These are phyloP conservation scores for Pseudeuparius sepicola DNA, from an alignment of 2,888 invertebrate species.

Conservation along the genomic window DNA sequence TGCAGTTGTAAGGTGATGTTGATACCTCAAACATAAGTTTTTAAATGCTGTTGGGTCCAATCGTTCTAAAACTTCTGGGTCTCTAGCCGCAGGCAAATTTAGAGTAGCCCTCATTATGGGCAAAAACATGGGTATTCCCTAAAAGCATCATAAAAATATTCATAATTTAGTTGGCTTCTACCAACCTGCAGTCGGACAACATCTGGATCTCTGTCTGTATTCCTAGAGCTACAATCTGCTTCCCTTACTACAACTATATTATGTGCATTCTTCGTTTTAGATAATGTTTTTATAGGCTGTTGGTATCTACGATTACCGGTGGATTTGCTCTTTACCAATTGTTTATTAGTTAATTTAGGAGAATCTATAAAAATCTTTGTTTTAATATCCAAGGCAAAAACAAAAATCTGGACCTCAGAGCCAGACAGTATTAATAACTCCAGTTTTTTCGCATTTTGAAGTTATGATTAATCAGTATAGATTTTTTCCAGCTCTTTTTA, in stretches of 20 bases:
- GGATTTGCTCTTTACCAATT: conserved; percentile 33
- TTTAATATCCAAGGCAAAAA: too few species aligned
- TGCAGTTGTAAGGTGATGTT: conserved; percentile 73
- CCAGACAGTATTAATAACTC: too few species aligned
- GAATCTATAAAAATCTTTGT: conserved; percentile 53
- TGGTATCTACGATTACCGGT: conserved; percentile 25
- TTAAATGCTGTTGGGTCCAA: conserved; percentile 54
- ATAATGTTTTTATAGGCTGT: conserved; percentile 39
- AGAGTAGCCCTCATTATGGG: conserved; percentile 87
- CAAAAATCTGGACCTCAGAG: too few species aligned
- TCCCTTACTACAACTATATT: conserved; percentile 78
- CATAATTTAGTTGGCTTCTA: too few species aligned
- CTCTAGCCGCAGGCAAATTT: conserved; percentile 73
- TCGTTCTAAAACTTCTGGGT: conserved; percentile 79
- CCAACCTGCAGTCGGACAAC: conserved; percentile 57
- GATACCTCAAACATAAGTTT: conserved; percentile 68
- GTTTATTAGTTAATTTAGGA: conserved; percentile 64
- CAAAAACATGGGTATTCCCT: conserved; percentile 81
- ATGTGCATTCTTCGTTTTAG: conserved; percentile 46
- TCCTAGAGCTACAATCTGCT: conserved; percentile 46
- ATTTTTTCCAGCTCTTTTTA: too few species aligned
- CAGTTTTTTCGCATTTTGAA: too few species aligned
- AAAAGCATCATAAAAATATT: too few species aligned
- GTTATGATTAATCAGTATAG: too few species aligned
- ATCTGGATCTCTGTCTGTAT: conserved; percentile 65